phyloP scores from a whole-genome alignment of 2,113 vertebrate genomes.

The Campylorhamphus procurvoides region DNA sequence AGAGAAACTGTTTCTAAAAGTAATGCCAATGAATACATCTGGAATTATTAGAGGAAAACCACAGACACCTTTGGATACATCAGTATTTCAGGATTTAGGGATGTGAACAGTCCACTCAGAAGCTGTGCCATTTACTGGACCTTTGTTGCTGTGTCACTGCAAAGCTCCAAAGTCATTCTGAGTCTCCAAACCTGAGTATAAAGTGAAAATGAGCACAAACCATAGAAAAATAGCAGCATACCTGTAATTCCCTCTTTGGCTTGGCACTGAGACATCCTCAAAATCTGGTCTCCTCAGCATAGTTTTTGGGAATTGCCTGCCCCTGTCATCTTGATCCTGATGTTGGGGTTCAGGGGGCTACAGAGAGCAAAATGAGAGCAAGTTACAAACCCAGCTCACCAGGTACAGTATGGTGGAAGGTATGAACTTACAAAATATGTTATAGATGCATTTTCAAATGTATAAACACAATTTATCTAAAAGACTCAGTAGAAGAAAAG shows the following conservation, averaged over 20 bases:
- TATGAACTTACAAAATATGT: background rate
- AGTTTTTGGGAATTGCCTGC: background rate
- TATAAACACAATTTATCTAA: background rate
- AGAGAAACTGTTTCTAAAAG: background rate
- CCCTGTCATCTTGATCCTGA: background rate
- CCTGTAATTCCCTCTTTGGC: background rate
- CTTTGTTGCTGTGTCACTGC: background rate
- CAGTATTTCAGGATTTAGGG: background rate
- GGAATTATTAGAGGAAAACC: background rate
- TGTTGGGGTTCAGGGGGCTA: background rate
- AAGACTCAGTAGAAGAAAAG: background rate
- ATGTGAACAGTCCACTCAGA: background rate
- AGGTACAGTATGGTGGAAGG: background rate
- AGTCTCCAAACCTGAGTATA: background rate
- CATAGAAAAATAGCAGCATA: background rate
- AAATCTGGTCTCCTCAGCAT: background rate
- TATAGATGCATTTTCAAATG: background rate
- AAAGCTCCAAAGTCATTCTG: background rate
- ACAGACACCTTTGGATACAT: background rate
- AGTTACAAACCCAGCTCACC: background rate
- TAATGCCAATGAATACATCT: background rate
- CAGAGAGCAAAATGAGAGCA: background rate
- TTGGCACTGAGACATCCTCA: background rate
- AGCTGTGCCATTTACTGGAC: background rate
- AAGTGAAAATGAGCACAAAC: background rate